Conservation (phyloP, 2,888 invertebrate genomes). For the Heliconius erato region DNA sequence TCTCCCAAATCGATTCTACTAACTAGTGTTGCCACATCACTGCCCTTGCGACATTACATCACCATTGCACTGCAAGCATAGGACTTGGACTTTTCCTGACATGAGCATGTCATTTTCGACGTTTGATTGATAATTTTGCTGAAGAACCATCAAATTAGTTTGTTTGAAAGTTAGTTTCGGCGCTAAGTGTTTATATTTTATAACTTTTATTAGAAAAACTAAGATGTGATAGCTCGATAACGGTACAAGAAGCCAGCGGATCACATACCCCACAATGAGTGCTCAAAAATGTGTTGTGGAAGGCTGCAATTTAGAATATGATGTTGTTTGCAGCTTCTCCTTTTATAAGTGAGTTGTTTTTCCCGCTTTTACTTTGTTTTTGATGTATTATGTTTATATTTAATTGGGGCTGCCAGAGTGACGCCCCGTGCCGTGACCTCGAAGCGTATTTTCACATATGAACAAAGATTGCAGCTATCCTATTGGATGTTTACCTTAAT, state of each 20-base stretch:
- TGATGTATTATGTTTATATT: conserved; percentile 24
- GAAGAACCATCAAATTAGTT: conserved; percentile 85
- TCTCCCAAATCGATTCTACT: conserved; percentile 36
- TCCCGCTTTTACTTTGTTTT: conserved; percentile 51
- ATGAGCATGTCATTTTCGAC: conserved; percentile 84
- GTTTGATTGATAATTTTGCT: conserved; percentile 86
- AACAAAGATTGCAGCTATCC: conserved; percentile 45
- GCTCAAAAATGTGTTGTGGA: conserved; percentile 82
- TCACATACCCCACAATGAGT: conserved; percentile 75
- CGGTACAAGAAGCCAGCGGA: conserved; percentile 70
- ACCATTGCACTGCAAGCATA: conserved; percentile 84
- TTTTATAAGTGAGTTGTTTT: conserved; percentile 82
- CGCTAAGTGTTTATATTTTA: conserved; percentile 80
- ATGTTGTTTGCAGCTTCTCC: conserved; percentile 84
- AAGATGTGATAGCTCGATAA: conserved; percentile 77
- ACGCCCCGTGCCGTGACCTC: conserved; percentile 54
- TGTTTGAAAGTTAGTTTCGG: conserved; percentile 85
- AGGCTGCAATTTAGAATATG: conserved; percentile 83
- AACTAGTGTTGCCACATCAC: conserved; percentile 68
- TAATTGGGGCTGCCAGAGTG: conserved; percentile 34
- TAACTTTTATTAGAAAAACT: conserved; percentile 64
- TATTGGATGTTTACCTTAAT: conserved; percentile 52
- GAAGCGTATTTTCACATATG: conserved; percentile 46
- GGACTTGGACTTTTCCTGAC: conserved; percentile 85
- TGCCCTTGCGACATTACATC: conserved; percentile 77